A percentile compares a stretch with the other conserved stretches of the same genome.
These are phyloP conservation scores for Auanema sp. DNA, from an alignment of 2,888 invertebrate species.

Conservation along the genomic window DNA sequence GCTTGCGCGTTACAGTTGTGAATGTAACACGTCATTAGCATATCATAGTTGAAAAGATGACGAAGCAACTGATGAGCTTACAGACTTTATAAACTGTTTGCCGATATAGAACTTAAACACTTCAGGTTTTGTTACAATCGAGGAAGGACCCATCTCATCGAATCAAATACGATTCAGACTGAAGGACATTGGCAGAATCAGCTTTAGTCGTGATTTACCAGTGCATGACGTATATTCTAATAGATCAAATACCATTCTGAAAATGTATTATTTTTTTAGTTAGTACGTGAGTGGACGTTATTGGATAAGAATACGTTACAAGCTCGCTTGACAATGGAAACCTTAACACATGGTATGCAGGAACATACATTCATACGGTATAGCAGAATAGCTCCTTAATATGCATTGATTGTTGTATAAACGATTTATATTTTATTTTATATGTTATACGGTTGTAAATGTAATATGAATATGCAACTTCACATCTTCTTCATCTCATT, in stretches of 20 bases:
- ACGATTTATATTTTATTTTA: no score
- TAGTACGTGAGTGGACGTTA: slow-evolving; percentile 61
- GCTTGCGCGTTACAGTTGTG: no score
- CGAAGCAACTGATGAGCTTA: no score
- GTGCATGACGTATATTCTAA: slow-evolving; percentile 60
- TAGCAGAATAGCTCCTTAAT: slow-evolving; percentile 35
- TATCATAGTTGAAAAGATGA: no score
- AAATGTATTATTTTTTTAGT: slow-evolving; percentile 37
- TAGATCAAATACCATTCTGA: slow-evolving; percentile 1
- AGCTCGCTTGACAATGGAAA: slow-evolving; percentile 61
- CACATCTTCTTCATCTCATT: no score
- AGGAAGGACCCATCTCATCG: slow-evolving; percentile 56
- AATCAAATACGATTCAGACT: slow-evolving; percentile 54
- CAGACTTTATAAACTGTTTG: no score
- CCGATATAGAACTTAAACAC: not conserved
- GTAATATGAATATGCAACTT: no score
- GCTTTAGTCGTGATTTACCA: slow-evolving; percentile 63
- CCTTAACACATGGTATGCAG: slow-evolving; percentile 63
- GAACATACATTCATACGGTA: slow-evolving; percentile 53
- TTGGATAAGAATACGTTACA: slow-evolving; percentile 56
- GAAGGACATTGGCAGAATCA: slow-evolving; percentile 63
- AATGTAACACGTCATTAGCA: no score
- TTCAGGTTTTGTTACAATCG: slow-evolving; percentile 62
- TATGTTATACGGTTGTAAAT: no score
- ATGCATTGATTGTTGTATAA: not conserved